Conservation (phyloP, 2,888 invertebrate genomes). For the Diarsia rubi region DNA sequence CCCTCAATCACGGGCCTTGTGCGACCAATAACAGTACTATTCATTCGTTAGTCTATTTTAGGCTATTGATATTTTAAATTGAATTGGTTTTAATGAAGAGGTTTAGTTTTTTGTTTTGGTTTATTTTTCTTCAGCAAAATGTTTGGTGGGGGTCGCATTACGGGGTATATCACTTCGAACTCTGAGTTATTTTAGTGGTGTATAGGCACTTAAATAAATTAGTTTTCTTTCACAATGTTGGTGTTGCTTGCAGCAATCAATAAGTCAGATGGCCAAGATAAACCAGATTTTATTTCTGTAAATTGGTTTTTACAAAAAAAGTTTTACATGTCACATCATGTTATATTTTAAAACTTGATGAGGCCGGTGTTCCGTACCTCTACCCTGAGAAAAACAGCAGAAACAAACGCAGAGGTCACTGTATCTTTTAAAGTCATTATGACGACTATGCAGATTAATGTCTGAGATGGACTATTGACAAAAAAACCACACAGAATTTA, state of each 20-base stretch:
- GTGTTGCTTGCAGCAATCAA: neutral
- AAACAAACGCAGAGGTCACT: no score
- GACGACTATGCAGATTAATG: no score
- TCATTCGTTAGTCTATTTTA: conserved; percentile 74
- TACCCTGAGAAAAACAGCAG: no score
- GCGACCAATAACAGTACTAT: conserved; percentile 75
- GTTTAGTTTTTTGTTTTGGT: neutral
- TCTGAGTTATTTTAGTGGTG: neutral
- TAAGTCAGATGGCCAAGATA: neutral
- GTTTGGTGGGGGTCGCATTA: neutral
- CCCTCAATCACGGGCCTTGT: conserved; percentile 82
- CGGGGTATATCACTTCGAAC: neutral
- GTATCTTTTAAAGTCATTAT: no score
- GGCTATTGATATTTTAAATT: conserved; percentile 42
- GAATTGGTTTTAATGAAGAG: conserved; percentile 11
- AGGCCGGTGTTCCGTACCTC: neutral
- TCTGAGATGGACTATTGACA: no score
- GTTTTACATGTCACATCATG: no score
- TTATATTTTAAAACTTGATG: no score
- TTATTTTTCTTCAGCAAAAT: neutral
- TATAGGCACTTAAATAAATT: neutral
- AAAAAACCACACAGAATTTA: no score
- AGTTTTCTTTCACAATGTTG: neutral
- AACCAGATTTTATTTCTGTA: no score
- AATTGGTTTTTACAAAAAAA: no score